A percentile compares a stretch with the other conserved stretches of the same genome.
Evolutionary conservation across 2,888 invertebrate species (phyloP).

Genomic region (Seladonia tumulorum): DNA sequence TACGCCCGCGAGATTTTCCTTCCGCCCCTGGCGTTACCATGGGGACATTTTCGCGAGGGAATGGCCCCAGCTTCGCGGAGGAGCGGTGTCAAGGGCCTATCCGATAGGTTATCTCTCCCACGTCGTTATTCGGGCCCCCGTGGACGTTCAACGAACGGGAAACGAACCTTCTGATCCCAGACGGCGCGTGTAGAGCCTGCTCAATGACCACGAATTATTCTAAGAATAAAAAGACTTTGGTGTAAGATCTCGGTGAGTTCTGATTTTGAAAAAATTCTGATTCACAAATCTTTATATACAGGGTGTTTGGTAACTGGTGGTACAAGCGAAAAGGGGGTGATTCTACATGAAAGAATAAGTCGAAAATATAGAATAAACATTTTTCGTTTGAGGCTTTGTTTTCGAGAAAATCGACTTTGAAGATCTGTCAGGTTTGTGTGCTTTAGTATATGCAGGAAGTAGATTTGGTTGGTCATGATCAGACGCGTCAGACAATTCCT

Average conservation of each 20-base stretch:
- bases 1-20: constrained; percentile 20
- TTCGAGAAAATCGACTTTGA: no score
- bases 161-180: neutral
- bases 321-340: no score
- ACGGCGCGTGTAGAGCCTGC: neutral
- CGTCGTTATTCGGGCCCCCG: constrained; percentile 22
- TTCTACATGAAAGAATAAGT: no score
- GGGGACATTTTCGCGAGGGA: constrained; percentile 54
- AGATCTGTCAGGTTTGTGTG: no score
- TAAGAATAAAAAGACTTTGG: neutral
- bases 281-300: no score
- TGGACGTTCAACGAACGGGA: neutral
- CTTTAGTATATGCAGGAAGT: no score
- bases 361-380: no score
- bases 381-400: no score
- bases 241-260: neutral
- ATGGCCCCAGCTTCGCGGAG: constrained; percentile 19
- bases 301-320: no score
- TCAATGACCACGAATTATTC: neutral
- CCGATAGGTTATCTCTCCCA: constrained; percentile 46
- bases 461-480: no score
- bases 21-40: constrained; percentile 48
- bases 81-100: constrained; percentile 14
- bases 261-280: neutral
- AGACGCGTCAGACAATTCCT: no score